Evolutionary conservation across 2,797 vertebrate genomes (phyloP), one percentile per base, ranked within the genome.

Genomic region (Anguilla obscura): DNA sequence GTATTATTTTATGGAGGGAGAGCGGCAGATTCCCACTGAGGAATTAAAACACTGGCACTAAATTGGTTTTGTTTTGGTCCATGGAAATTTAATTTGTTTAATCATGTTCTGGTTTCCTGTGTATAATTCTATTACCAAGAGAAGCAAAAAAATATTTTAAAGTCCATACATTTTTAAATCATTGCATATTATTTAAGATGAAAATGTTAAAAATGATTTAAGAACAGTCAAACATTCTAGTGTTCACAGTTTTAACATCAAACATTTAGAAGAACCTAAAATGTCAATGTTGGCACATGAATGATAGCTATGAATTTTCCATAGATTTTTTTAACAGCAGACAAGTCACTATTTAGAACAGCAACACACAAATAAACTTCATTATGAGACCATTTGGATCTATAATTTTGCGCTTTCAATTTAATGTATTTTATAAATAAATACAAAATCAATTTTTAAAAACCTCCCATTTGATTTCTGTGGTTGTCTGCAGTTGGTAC

Each of bases 331-430:
- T 84, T 54, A 54, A 71, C 45, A 33, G 58, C 80, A 56, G 63
- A 74, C 50, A 88, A 71, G 82, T 88, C 87, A 88, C 87, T 85
- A 85, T 85, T 71, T n/a, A 74, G 82, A 84, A 87, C 87, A 84
- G 87, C 87, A 60, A 71, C 80, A 83, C 79, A 58, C 87, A 84
- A 27, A 71, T 84, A 21, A 71, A 48, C 45, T 45, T 74, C 24
- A 84, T 56, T 69, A 1, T 84, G 76, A 45, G 45, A 66, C 27
- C 9, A 84, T 71, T 83, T 24, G 36, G 8, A 45, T 66, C 33
- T 58, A 12, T 45, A 36, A 36, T 66, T 83, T 56, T 54, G 50
- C 50, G 5, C 54, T 56, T 27, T n/a, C 33, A 80, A 76, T 79
- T 54, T 30, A 82, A 50, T n/a, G 30, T 5, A 87, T 86, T 84